Base-by-base conservation (phyloP, 2,888 invertebrate genomes). In the Epirrhoe alternata region DNA sequence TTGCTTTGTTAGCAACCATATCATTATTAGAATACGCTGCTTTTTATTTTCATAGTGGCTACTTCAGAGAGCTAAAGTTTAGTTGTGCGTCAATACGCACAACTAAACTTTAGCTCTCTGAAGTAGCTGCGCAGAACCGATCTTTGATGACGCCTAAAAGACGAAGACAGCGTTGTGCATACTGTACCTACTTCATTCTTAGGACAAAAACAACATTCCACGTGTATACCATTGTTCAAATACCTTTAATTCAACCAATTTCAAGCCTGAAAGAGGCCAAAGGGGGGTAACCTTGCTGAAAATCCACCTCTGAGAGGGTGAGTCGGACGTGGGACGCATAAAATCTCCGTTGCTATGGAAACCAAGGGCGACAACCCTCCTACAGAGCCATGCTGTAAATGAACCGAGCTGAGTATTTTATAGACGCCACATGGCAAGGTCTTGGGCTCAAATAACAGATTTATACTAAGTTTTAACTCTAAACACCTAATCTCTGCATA, bases 351-450 rank as follows among this genome's bases (percentile, higher is more conserved):
- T 73, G 74, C 86, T 80, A 89, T 89, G 84, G 85, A 79, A 80
- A 90, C 89, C 85, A 87, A 86, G 88, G 87, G 88, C 89, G 86
- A 83, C 87, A 87, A 88, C 89, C 89, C 88, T 85, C 86, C 81
- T 69, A 68, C 66, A 60, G 67, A 74, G 68, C 71, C 76, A 75
- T 73, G 74, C 74, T 74, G 70, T 75, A 75, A 77, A 78, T 76
- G 74, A 61, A 73, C 61, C 73, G 77, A 76, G 77, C 79, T 81
- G 79, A 76, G 77, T 67, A 74, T 76, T 76, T 74, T 75, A 71
- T 74, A 66, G 65, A 61, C 47, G 60, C 62, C 60, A 58, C 64
- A 68, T 60, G 62, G 64, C 53, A 68, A 67, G 67, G 67, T 17
- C 59, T 64, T 68, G 33, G 59, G 33, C 24, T 24, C 24, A 3